These are phyloP conservation scores for Papilio polytes DNA, from an alignment of 1,140 invertebrate species.

Conservation along the genomic window DNA sequence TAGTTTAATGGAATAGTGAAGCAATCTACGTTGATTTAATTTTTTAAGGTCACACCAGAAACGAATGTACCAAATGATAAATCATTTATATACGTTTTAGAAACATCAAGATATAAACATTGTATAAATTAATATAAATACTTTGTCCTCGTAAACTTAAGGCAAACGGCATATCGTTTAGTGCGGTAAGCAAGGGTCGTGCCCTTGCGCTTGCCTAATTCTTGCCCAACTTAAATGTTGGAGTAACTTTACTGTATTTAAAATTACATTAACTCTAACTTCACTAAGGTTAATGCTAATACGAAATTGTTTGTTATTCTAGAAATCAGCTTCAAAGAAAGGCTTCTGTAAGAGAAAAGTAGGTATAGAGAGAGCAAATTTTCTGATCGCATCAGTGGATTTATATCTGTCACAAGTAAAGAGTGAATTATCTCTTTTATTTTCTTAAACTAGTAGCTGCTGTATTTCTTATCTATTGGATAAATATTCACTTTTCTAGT, in stretches of 20 bases:
- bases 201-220: conserved; percentile 3
- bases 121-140: conserved; percentile 15
- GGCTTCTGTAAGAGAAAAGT: too few species aligned
- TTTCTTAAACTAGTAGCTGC: neutral
- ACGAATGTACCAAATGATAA: conserved; percentile 3
- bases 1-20: conserved; percentile 9
- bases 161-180: conserved; percentile 22
- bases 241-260: neutral
- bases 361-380: too few species aligned
- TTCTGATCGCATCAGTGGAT: too few species aligned
- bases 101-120: conserved; percentile 17
- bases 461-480: neutral
- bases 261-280: neutral
- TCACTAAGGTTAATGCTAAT: neutral
- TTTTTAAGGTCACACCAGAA: neutral
- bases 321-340: neutral
- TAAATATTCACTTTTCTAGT: conserved; percentile 29
- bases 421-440: too few species aligned
- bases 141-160: conserved; percentile 16
- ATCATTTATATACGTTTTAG: conserved; percentile 25
- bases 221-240: conserved; percentile 16
- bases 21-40: neutral
- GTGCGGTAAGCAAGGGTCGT: neutral
- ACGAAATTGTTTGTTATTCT: neutral
- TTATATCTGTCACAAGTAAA: too few species aligned